Evolutionary conservation across 2,797 vertebrate species (phyloP).

Genomic region (Ceryle rudis): DNA sequence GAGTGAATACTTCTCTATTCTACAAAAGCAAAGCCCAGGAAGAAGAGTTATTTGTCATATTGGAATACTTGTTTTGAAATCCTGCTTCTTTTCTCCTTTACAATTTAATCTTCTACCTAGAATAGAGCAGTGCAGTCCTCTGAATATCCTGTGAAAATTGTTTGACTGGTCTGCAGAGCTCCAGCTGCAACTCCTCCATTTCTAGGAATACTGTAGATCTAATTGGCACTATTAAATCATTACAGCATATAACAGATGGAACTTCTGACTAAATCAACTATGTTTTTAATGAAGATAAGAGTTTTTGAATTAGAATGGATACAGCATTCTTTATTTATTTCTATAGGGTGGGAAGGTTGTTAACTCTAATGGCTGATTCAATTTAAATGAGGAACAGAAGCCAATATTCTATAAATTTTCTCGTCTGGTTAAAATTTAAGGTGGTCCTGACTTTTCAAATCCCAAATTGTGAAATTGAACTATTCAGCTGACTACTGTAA

Average conservation of each 20-base stretch:
- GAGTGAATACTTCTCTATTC: slow-evolving; percentile 33
- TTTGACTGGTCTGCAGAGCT: slow-evolving; percentile 30
- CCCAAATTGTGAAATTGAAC: not conserved
- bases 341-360: slow-evolving; percentile 22
- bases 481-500: not conserved
- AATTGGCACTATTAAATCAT: slow-evolving; percentile 69
- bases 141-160: slow-evolving; percentile 42
- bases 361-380: slow-evolving; percentile 31
- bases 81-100: not conserved
- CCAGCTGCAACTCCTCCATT: slow-evolving; percentile 63
- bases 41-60: slow-evolving; percentile 25
- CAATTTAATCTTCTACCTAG: slow-evolving; percentile 22
- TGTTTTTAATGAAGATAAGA: slow-evolving; percentile 66
- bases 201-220: slow-evolving; percentile 60
- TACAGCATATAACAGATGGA: slow-evolving; percentile 50
- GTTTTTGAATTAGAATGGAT: slow-evolving; percentile 61
- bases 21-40: slow-evolving; percentile 4
- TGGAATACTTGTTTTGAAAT: slow-evolving; percentile 44
- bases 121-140: slow-evolving; percentile 3
- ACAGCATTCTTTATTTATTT: slow-evolving; percentile 46
- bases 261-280: slow-evolving; percentile 59
- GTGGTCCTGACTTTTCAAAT: slow-evolving; percentile 9
- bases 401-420: not conserved
- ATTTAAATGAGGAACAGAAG: slow-evolving; percentile 23
- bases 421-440: slow-evolving; percentile 34